These are phyloP conservation scores for Andrena flavipes DNA, from an alignment of 2,888 invertebrate species.

Conservation along the genomic window DNA sequence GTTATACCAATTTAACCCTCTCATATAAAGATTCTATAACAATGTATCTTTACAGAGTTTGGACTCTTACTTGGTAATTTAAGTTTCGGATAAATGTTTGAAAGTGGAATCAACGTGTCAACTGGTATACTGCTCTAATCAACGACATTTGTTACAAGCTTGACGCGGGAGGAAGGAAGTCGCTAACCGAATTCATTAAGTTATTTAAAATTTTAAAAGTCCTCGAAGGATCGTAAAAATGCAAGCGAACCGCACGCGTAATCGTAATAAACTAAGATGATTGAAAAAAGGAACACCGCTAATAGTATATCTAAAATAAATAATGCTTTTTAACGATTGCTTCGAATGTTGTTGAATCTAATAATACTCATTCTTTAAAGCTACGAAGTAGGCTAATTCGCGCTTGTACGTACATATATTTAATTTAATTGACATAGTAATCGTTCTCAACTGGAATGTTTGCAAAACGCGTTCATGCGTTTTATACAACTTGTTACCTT, in stretches of 20 bases:
- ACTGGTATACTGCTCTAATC: background rate
- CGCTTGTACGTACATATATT: slow-evolving; percentile 46
- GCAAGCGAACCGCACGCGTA: background rate
- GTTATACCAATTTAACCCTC: slow-evolving; percentile 64
- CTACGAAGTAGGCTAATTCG: slow-evolving; percentile 41
- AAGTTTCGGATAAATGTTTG: slow-evolving; percentile 19
- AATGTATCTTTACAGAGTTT: slow-evolving; percentile 44
- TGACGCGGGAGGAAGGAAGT: background rate
- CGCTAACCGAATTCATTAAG: background rate
- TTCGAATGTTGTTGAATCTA: slow-evolving; percentile 4
- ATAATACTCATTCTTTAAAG: slow-evolving; percentile 24
- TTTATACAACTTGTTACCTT: slow-evolving; percentile 48
- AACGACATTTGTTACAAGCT: background rate
- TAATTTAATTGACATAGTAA: slow-evolving; percentile 60
- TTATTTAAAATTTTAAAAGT: background rate
- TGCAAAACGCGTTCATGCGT: slow-evolving; percentile 35
- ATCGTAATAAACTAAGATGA: slow-evolving; percentile 6
- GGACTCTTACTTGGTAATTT: slow-evolving; percentile 36
- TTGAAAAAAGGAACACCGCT: background rate
- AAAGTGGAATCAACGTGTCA: slow-evolving; percentile 23
- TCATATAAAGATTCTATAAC: slow-evolving; percentile 64
- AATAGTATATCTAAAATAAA: slow-evolving; percentile 27
- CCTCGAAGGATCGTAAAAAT: slow-evolving; percentile 1
- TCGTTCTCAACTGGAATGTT: slow-evolving; percentile 62
- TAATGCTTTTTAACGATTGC: slow-evolving; percentile 13